Evolutionary conservation across 2,888 invertebrate genomes (phyloP).

Genomic region (Caenorhabditis sp.): DNA sequence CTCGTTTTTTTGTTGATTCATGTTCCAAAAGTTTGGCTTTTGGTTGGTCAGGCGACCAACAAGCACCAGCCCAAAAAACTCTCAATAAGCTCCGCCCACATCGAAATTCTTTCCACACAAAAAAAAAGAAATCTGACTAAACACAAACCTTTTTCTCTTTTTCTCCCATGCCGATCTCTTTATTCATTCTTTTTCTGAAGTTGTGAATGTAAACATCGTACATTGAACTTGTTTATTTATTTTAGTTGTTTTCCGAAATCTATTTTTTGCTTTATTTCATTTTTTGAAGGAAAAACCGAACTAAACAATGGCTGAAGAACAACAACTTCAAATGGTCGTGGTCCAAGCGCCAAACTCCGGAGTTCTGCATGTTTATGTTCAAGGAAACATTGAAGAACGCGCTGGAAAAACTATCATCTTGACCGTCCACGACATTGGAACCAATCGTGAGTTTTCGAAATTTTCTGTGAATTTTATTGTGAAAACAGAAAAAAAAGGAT

Average conservation of each 20-base stretch:
- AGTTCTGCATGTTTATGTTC: conserved; percentile 57
- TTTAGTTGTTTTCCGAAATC: neutral
- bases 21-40: neutral
- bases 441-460: conserved; percentile 74
- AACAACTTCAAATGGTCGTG: conserved; percentile 51
- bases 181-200: too few relatives aligned
- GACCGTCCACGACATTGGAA: conserved; percentile 87
- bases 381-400: conserved; percentile 56
- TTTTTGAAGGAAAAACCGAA: neutral
- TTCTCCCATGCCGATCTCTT: neutral
- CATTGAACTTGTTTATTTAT: too few relatives aligned
- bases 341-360: conserved; percentile 55
- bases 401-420: conserved; percentile 82
- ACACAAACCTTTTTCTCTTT: neutral
- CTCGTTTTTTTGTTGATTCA: neutral
- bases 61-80: neutral
- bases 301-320: conserved; percentile 21
- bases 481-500: too few relatives aligned
- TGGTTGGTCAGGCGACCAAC: neutral
- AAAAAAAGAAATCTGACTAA: neutral
- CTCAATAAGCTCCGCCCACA: neutral
- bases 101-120: too few relatives aligned
- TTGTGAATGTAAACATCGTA: too few relatives aligned
- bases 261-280: neutral
- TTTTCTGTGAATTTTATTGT: too few relatives aligned